phyloP scores from a whole-genome alignment of 2,888 invertebrate species.

The Drosophila acutilabella region DNA sequence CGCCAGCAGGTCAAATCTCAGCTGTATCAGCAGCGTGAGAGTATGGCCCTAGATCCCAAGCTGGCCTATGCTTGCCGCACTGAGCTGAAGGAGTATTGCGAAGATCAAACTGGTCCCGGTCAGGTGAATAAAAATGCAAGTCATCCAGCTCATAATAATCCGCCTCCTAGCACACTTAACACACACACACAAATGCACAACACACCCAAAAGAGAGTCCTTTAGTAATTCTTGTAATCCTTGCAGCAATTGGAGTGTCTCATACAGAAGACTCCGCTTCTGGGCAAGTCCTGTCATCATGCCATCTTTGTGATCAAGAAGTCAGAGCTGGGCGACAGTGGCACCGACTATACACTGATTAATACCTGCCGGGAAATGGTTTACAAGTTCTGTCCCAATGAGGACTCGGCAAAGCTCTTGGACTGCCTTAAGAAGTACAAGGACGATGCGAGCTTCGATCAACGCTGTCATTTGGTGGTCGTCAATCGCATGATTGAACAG shows the following conservation, averaged over 20 bases:
- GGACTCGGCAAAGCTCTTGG: constrained; percentile 89
- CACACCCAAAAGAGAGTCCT: no score
- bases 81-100: constrained; percentile 92
- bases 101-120: constrained; percentile 88
- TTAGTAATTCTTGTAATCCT: constrained; percentile 40
- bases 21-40: constrained; percentile 96
- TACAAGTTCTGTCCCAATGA: constrained; percentile 92
- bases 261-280: constrained; percentile 88
- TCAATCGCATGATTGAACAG: constrained; percentile 95
- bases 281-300: constrained; percentile 90
- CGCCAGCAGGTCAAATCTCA: constrained; percentile 96
- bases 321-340: constrained; percentile 94
- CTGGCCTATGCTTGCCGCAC: constrained; percentile 92
- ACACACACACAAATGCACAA: neutral
- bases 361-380: constrained; percentile 94
- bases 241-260: constrained; percentile 93
- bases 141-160: constrained; percentile 57
- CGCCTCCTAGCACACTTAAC: constrained; percentile 21
- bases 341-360: constrained; percentile 93
- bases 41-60: constrained; percentile 93
- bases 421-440: constrained; percentile 92
- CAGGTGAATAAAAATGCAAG: constrained; percentile 84
- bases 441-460: constrained; percentile 92
- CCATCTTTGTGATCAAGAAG: constrained; percentile 93
- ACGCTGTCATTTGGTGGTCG: constrained; percentile 93